Evolutionary conservation across 2,113 vertebrate species (phyloP).

Genomic region (Thunnus thynnus): DNA sequence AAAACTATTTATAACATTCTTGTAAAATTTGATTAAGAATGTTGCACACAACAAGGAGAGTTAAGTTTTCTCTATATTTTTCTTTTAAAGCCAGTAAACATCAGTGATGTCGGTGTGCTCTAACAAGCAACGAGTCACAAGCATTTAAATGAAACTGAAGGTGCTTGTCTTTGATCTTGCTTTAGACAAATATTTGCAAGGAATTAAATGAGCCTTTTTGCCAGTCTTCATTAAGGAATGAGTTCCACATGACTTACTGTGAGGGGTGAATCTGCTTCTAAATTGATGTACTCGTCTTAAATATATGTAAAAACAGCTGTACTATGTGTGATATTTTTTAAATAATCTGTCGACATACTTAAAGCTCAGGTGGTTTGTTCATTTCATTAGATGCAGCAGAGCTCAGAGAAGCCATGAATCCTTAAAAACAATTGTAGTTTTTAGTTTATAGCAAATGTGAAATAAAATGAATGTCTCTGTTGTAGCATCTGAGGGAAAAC

Average conservation of each 20-base stretch:
- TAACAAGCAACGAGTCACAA: slow-evolving; percentile 8
- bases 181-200: neutral
- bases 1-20: neutral
- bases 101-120: neutral
- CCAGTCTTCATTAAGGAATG: neutral
- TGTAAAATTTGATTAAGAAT: neutral
- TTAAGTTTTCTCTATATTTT: neutral
- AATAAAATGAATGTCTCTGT: neutral
- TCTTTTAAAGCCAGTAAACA: neutral
- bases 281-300: neutral
- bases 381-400: neutral
- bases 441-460: no score
- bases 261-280: neutral
- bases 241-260: slow-evolving; percentile 3
- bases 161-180: slow-evolving; percentile 13
- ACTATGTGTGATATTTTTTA: neutral
- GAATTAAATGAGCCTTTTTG: slow-evolving; percentile 21
- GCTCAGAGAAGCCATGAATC: neutral
- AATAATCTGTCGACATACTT: neutral
- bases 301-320: neutral
- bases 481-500: neutral
- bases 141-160: neutral
- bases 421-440: neutral
- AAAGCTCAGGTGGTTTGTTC: neutral
- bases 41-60: neutral